These are phyloP conservation scores for Anthoscopus minutus DNA, from an alignment of 2,113 vertebrate species.

Conservation along the genomic window DNA sequence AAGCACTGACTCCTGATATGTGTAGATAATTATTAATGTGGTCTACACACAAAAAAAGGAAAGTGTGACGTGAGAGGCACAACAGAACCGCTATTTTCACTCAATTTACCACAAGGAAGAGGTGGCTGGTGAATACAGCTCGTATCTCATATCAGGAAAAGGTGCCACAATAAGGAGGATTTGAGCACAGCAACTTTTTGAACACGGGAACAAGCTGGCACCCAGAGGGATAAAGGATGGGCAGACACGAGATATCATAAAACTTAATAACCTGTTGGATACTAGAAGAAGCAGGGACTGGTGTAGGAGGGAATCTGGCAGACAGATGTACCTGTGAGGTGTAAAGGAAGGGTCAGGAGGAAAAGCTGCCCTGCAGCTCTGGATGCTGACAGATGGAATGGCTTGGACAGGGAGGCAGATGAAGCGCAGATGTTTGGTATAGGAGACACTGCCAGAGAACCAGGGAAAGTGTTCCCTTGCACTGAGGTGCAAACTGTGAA, in stretches of 20 bases:
- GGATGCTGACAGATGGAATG: not conserved
- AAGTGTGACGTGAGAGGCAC: not conserved
- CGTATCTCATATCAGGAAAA: not conserved
- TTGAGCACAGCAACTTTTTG: not conserved
- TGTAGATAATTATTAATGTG: slow-evolving; percentile 21
- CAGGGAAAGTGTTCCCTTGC: not conserved
- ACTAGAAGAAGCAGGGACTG: not conserved
- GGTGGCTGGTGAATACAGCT: not conserved
- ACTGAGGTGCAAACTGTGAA: not conserved
- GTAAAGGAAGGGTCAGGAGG: not conserved
- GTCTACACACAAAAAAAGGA: not conserved
- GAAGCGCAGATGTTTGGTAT: fast-evolving
- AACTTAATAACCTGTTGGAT: not conserved
- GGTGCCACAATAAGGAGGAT: not conserved
- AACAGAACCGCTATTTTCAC: not conserved
- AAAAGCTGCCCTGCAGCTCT: not conserved
- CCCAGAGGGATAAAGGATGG: not conserved
- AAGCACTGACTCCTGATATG: not conserved
- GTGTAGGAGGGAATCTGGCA: not conserved
- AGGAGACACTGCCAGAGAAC: fast-evolving
- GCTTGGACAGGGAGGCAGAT: fast-evolving
- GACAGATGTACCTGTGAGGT: not conserved
- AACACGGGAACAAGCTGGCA: not conserved
- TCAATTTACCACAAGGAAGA: not conserved
- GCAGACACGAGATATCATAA: not conserved